A percentile compares a stretch with the other conserved stretches of the same genome.
These are phyloP conservation scores for Perca schrenkii DNA, from an alignment of 2,113 vertebrate species.

Conservation along the genomic window DNA sequence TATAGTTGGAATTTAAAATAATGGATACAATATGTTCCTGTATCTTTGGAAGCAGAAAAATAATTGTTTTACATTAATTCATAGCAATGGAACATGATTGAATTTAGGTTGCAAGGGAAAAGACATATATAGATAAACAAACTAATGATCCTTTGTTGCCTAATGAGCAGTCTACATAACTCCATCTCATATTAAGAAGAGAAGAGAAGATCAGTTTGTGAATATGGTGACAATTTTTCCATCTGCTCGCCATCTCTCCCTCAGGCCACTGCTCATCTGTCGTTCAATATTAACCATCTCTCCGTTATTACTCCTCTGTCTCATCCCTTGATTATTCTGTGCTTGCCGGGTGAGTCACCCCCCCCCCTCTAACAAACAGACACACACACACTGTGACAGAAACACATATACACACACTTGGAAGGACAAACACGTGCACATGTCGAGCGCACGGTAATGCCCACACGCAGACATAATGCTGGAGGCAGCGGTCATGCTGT, in stretches of 20 bases:
- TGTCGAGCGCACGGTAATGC: constrained; percentile 2
- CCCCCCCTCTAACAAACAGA: neutral
- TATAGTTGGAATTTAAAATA: neutral
- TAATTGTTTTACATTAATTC: neutral
- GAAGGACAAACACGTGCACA: neutral
- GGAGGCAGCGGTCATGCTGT: constrained; percentile 50
- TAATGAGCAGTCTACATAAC: constrained; percentile 17
- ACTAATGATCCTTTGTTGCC: neutral
- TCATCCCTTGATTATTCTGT: constrained; percentile 61
- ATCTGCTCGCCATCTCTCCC: constrained; percentile 35
- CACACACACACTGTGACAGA: constrained; percentile 33
- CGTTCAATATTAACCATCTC: constrained; percentile 76
- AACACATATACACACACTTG: constrained; percentile 29
- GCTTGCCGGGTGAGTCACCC: constrained; percentile 65
- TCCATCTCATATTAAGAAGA: neutral
- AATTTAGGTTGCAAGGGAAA: neutral
- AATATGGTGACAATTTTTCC: constrained; percentile 51
- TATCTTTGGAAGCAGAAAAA: neutral
- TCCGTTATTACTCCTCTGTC: constrained; percentile 66
- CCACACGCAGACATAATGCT: constrained; percentile 49
- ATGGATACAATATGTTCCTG: neutral
- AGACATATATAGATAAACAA: neutral
- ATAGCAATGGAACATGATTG: neutral
- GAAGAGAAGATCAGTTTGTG: neutral
- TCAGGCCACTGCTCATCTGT: constrained; percentile 69